Evolutionary conservation across 2,888 invertebrate species (phyloP).

Genomic region (Ectemnius continuus): DNA sequence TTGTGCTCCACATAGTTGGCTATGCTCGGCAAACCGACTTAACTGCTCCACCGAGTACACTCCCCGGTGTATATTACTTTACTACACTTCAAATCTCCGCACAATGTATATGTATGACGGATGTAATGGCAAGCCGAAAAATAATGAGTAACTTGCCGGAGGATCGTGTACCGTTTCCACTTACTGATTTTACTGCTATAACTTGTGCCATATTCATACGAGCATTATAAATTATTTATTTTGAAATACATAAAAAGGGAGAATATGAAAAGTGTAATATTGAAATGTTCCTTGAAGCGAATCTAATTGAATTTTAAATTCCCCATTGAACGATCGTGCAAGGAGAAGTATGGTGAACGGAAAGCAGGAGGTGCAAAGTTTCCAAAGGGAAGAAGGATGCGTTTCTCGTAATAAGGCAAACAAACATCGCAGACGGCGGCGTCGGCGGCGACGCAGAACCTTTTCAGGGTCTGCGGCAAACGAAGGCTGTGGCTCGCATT

Average conservation of each 20-base stretch:
- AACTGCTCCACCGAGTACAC: slow-evolving; percentile 56
- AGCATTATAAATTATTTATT: too few relatives aligned
- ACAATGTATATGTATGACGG: too few relatives aligned
- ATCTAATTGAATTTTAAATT: not conserved
- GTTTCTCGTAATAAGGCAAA: slow-evolving; percentile 44
- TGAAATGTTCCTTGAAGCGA: not conserved
- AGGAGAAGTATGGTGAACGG: too few relatives aligned
- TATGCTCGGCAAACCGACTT: slow-evolving; percentile 74
- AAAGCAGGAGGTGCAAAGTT: slow-evolving; percentile 23
- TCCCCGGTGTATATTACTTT: slow-evolving; percentile 22
- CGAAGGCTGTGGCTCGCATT: slow-evolving; percentile 28
- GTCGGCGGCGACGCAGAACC: slow-evolving; percentile 11
- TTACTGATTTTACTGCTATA: too few relatives aligned
- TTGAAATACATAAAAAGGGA: too few relatives aligned
- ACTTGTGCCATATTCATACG: too few relatives aligned
- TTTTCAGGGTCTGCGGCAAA: slow-evolving; percentile 44
- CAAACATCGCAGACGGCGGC: slow-evolving; percentile 23
- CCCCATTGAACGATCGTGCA: slow-evolving; percentile 11
- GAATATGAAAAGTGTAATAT: not conserved
- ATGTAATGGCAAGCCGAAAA: too few relatives aligned
- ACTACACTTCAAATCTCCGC: too few relatives aligned
- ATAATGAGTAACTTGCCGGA: too few relatives aligned
- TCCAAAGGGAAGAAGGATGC: slow-evolving; percentile 27
- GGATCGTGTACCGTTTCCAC: too few relatives aligned
- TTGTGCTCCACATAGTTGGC: slow-evolving; percentile 75